phyloP scores from a whole-genome alignment of 1,140 invertebrate species.

The Latrodectus geometricus region DNA sequence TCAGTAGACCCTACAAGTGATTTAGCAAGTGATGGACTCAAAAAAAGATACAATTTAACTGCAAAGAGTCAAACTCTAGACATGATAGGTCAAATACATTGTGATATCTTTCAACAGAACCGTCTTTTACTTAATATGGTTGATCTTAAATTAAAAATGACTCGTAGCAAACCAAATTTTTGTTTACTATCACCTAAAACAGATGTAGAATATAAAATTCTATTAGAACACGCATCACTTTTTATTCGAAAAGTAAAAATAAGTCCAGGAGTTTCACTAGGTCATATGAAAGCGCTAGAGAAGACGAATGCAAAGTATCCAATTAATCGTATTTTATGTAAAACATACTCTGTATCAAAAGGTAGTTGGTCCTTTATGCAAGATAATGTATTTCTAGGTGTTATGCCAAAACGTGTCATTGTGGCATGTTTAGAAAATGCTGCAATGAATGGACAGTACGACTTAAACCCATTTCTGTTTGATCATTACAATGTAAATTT shows the following conservation, averaged over 20 bases:
- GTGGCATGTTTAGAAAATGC: background rate
- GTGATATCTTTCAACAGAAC: constrained; percentile 11
- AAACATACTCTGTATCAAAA: constrained; percentile 20
- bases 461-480: too few species aligned
- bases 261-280: constrained; percentile 7
- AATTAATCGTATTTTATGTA: background rate
- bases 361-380: too few species aligned
- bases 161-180: background rate
- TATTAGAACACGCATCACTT: constrained; percentile 26
- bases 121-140: constrained; percentile 17
- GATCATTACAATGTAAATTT: too few species aligned
- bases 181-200: constrained; percentile 1
- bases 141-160: constrained; percentile 13
- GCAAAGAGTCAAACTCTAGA: constrained; percentile 5
- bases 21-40: background rate
- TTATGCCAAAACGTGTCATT: background rate
- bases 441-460: too few species aligned
- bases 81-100: constrained; percentile 12
- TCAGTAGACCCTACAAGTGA: background rate
- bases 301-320: background rate
- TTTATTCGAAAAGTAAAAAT: constrained; percentile 32
- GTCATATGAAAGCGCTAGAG: constrained; percentile 8
- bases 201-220: background rate
- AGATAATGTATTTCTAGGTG: too few species aligned
- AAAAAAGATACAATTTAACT: background rate